Conservation (phyloP, 2,888 invertebrate species). For the Enchytraeus crypticus region DNA sequence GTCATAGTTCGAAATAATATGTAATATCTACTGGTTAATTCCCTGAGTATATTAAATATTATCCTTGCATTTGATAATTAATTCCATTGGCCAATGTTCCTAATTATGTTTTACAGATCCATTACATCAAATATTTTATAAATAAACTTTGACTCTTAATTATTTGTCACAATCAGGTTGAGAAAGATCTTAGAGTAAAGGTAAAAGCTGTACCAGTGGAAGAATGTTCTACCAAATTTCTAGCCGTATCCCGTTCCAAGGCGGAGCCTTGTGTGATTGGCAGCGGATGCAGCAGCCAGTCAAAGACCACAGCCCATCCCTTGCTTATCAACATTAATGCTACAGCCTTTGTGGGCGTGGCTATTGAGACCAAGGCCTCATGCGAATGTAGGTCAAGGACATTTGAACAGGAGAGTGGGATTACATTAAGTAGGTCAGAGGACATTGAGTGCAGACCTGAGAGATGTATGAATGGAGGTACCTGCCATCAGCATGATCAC, state of each 20-base stretch:
- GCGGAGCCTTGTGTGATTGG: constrained; percentile 51
- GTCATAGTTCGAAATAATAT: no score
- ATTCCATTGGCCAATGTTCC: no score
- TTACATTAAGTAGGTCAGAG: constrained; percentile 66
- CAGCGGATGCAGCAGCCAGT: constrained; percentile 85
- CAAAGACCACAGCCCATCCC: constrained; percentile 54
- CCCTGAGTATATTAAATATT: no score
- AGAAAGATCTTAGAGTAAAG: constrained; percentile 77
- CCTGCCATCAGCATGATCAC: no score
- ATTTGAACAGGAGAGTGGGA: constrained; percentile 27
- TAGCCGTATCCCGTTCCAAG: constrained; percentile 20
- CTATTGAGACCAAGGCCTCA: constrained; percentile 82
- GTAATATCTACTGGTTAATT: no score
- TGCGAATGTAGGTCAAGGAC: constrained; percentile 89
- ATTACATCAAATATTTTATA: no score
- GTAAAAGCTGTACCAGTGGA: constrained; percentile 95
- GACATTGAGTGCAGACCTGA: constrained; percentile 59
- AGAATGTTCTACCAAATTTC: constrained; percentile 46
- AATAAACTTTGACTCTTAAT: no score
- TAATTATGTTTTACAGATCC: no score
- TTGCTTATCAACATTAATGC: constrained; percentile 90
- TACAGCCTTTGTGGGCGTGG: constrained; percentile 88
- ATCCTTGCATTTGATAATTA: no score
- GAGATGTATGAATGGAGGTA: constrained; percentile 83
- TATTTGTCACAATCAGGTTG: no score